Evolutionary conservation across 2,888 invertebrate species (phyloP).

Genomic region (Drosophila rellima): DNA sequence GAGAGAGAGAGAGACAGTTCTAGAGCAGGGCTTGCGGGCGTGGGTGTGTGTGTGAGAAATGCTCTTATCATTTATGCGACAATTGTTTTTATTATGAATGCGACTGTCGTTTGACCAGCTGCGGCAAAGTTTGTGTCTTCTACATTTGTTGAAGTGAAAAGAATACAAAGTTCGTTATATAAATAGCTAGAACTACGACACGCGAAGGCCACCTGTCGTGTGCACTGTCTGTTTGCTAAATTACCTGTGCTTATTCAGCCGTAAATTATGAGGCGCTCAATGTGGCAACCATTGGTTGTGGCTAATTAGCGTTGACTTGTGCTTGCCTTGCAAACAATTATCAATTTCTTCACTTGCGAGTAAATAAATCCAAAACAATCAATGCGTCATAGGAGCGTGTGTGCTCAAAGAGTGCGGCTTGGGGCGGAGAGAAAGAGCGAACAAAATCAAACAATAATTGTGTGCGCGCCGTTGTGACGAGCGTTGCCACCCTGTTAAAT

Average conservation of each 20-base stretch:
- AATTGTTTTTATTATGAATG: slow-evolving; percentile 64
- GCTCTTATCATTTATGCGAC: slow-evolving; percentile 64
- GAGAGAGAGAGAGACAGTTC: slow-evolving; percentile 25
- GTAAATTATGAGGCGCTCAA: slow-evolving; percentile 36
- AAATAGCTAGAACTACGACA: slow-evolving; percentile 38
- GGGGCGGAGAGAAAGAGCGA: slow-evolving; percentile 16
- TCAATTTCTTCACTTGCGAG: slow-evolving; percentile 27
- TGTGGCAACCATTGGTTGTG: slow-evolving; percentile 27
- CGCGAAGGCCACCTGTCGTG: slow-evolving; percentile 72
- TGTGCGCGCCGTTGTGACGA: slow-evolving; percentile 27
- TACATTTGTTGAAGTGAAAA: slow-evolving; percentile 11
- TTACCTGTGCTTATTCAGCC: slow-evolving; percentile 49
- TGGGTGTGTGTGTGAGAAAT: slow-evolving; percentile 34
- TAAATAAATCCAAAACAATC: slow-evolving; percentile 52
- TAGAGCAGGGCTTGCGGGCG: slow-evolving; percentile 10
- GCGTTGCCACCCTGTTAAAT: slow-evolving; percentile 41
- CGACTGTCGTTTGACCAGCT: slow-evolving; percentile 31
- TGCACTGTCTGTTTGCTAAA: slow-evolving; percentile 40
- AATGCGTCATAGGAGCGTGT: slow-evolving; percentile 40
- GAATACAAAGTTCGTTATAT: slow-evolving; percentile 40
- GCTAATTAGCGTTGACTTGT: slow-evolving; percentile 46
- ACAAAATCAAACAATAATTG: slow-evolving; percentile 26
- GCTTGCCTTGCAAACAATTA: slow-evolving; percentile 32
- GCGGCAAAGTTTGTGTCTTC: slow-evolving; percentile 7
- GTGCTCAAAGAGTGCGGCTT: neutral